These are phyloP conservation scores for Escarpia spicata DNA, from an alignment of 2,888 invertebrate species.

Conservation along the genomic window DNA sequence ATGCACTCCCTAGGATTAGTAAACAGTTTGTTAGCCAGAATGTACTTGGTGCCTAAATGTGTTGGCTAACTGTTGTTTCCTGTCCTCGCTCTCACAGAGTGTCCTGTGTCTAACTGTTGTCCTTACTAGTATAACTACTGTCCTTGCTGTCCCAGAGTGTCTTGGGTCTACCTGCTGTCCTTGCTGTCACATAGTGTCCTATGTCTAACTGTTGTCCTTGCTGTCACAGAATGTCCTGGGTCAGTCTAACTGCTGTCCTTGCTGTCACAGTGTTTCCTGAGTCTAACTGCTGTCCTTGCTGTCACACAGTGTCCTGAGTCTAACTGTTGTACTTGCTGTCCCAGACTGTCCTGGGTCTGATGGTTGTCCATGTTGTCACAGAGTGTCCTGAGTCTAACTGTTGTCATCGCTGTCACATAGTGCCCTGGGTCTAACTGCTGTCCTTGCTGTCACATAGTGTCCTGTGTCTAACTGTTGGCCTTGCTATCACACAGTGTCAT, in stretches of 20 bases:
- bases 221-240: too few species aligned
- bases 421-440: neutral
- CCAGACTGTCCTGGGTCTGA: constrained; percentile 58
- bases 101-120: too few species aligned
- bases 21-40: too few species aligned
- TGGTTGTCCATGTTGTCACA: neutral
- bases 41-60: too few species aligned
- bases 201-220: too few species aligned
- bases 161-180: too few species aligned
- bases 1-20: too few species aligned
- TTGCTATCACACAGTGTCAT: neutral
- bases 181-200: too few species aligned
- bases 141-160: too few species aligned
- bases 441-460: neutral
- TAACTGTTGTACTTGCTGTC: neutral
- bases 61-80: too few species aligned
- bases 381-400: constrained; percentile 32
- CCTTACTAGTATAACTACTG: constrained; percentile 27
- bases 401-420: neutral
- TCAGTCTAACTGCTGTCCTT: constrained; percentile 39
- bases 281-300: neutral
- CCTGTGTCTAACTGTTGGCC: neutral
- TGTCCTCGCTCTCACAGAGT: too few species aligned
- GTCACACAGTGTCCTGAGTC: neutral
- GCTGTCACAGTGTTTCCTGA: neutral